Evolutionary conservation across 1,140 invertebrate genomes (phyloP).

Genomic region (Bombus breviceps): DNA sequence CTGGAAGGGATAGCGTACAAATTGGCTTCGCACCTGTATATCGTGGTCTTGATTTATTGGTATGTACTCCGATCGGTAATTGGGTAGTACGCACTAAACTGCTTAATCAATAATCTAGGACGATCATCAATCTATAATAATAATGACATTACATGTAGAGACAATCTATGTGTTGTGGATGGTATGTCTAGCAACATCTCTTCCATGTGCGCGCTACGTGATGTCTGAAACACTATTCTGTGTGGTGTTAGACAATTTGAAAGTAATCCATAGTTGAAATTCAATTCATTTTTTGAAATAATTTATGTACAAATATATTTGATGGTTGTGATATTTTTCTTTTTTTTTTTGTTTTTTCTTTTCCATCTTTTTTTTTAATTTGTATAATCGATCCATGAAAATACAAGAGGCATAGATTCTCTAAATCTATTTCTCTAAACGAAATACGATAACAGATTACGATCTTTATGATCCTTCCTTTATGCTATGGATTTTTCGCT

Average conservation of each 20-base stretch:
- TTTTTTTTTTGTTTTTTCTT: not conserved
- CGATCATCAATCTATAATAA: slow-evolving; percentile 63
- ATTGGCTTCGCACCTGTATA: slow-evolving; percentile 54
- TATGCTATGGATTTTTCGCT: not conserved
- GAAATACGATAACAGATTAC: slow-evolving; percentile 31
- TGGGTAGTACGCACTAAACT: slow-evolving; percentile 59
- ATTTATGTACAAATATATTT: not conserved
- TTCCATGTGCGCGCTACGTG: not conserved
- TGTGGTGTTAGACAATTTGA: too few species aligned
- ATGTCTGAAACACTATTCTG: not conserved
- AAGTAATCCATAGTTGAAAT: not conserved
- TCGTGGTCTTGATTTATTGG: slow-evolving; percentile 57
- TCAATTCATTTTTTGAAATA: not conserved
- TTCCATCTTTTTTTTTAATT: not conserved
- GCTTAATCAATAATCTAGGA: slow-evolving; percentile 57
- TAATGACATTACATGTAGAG: slow-evolving; percentile 19
- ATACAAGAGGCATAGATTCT: not conserved
- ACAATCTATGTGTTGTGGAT: slow-evolving; percentile 10
- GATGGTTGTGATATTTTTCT: too few species aligned
- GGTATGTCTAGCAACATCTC: not conserved
- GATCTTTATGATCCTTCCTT: slow-evolving; percentile 34
- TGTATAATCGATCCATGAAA: not conserved
- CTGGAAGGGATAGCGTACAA: slow-evolving; percentile 39
- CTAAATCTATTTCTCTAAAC: too few species aligned
- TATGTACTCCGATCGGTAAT: slow-evolving; percentile 55